Conservation (phyloP, 2,888 invertebrate genomes). For the Imbricaverruca yamaguchii region DNA sequence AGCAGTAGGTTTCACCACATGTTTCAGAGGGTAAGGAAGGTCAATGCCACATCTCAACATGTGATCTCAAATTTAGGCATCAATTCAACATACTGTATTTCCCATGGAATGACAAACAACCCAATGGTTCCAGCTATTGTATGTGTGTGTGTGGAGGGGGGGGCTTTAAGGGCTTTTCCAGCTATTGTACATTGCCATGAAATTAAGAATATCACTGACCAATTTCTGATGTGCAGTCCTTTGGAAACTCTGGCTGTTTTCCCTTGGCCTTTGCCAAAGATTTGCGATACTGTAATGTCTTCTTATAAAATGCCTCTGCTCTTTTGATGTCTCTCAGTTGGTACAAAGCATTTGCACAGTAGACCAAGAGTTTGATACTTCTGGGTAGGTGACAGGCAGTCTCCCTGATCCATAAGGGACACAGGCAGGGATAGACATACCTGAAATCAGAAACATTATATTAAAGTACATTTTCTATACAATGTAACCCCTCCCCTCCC, state of each 20-base stretch:
- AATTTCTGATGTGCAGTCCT: constrained; percentile 51
- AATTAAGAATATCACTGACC: constrained; percentile 35
- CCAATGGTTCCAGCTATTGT: too few species aligned
- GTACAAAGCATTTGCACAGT: constrained; percentile 62
- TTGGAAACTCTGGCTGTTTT: constrained; percentile 36
- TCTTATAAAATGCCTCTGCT: constrained; percentile 59
- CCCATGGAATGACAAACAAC: too few species aligned
- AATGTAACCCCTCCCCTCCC: too few species aligned
- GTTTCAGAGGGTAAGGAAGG: too few species aligned
- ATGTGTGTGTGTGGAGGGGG: too few species aligned
- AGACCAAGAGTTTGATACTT: constrained; percentile 62
- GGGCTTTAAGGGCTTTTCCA: too few species aligned
- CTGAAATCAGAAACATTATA: constrained; percentile 44
- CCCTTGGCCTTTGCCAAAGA: constrained; percentile 42
- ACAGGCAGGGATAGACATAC: constrained; percentile 57
- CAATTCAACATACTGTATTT: too few species aligned
- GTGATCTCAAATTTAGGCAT: too few species aligned
- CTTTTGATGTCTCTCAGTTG: constrained; percentile 56
- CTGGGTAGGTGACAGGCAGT: constrained; percentile 49
- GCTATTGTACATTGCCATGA: too few species aligned
- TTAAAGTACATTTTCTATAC: neutral
- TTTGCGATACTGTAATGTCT: constrained; percentile 57
- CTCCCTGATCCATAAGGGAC: constrained; percentile 57
- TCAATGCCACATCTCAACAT: too few species aligned
- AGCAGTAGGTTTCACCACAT: too few species aligned